Percentiles rank a stretch among this genome's conserved stretches.
phyloP scores from a whole-genome alignment of 2,113 vertebrate genomes.

The Larimichthys crocea region DNA sequence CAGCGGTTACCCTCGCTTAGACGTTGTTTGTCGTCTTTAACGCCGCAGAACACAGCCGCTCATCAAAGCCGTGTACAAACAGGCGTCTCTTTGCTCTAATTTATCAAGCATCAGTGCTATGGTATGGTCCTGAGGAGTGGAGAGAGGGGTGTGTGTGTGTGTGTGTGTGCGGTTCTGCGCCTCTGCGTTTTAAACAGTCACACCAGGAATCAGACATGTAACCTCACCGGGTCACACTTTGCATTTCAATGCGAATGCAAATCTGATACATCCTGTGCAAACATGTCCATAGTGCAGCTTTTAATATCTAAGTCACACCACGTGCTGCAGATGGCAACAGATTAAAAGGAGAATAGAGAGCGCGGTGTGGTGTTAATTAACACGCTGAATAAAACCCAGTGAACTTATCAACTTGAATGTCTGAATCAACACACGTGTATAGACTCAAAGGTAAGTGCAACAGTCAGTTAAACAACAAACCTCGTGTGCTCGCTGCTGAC shows the following conservation, averaged over 20 bases:
- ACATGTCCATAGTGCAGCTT: constrained; percentile 29
- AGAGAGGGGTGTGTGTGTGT: background rate
- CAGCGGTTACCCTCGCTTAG: constrained; percentile 66
- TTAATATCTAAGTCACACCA: background rate
- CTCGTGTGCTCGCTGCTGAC: background rate
- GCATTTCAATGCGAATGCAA: constrained; percentile 65
- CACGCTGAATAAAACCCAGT: constrained; percentile 19
- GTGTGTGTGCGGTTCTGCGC: constrained; percentile 21
- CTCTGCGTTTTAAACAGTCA: constrained; percentile 63
- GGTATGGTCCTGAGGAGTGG: constrained; percentile 21
- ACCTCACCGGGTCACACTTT: constrained; percentile 39
- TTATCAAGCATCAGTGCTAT: constrained; percentile 57
- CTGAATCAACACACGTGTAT: background rate
- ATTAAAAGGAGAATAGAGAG: constrained; percentile 13
- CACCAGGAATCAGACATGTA: constrained; percentile 31
- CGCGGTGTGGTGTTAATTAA: constrained; percentile 11
- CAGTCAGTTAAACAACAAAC: constrained; percentile 2
- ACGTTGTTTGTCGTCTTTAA: constrained; percentile 73
- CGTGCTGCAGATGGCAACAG: background rate
- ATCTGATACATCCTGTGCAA: constrained; percentile 38
- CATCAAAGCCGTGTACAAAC: constrained; percentile 76
- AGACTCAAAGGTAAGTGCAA: background rate
- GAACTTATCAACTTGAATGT: constrained; percentile 17
- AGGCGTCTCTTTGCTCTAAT: constrained; percentile 69
- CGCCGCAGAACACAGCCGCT: constrained; percentile 66